Conservation (phyloP, 2,888 invertebrate genomes). For the Xestia c-nigrum region DNA sequence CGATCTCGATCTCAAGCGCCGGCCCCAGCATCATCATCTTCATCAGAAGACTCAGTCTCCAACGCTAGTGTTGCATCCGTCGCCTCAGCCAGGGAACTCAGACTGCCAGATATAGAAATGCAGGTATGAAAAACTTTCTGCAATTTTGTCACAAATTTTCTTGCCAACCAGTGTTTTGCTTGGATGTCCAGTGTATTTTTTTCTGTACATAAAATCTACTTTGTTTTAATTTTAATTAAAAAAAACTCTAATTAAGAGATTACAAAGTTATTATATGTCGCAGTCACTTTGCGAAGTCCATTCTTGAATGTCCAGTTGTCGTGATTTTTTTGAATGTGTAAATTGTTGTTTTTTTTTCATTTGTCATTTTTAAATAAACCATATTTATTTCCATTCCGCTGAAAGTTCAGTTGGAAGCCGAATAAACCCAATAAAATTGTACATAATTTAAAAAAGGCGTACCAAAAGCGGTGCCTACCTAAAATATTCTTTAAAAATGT, state of each 20-base stretch:
- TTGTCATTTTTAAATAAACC: background rate
- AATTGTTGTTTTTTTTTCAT: background rate
- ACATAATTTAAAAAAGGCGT: slow-evolving; percentile 10
- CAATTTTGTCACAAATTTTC: background rate
- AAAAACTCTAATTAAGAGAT: slow-evolving; percentile 3
- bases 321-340: background rate
- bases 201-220: slow-evolving; percentile 16
- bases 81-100: slow-evolving; percentile 84
- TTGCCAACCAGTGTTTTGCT: slow-evolving; percentile 30
- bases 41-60: slow-evolving; percentile 84
- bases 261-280: slow-evolving; percentile 16
- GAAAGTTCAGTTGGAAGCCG: background rate
- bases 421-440: background rate
- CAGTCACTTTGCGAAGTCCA: slow-evolving; percentile 26
- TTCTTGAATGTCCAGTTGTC: slow-evolving; percentile 17
- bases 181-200: slow-evolving; percentile 24
- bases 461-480: background rate
- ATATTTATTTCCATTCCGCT: background rate
- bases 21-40: slow-evolving; percentile 85
- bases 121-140: slow-evolving; percentile 75
- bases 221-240: background rate
- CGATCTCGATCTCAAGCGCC: slow-evolving; percentile 86
- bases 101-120: slow-evolving; percentile 84
- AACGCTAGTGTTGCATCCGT: slow-evolving; percentile 87
- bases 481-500: slow-evolving; percentile 1